A percentile compares a stretch with the other conserved stretches of the same genome.
Evolutionary conservation across 2,113 vertebrate genomes (phyloP).

Genomic region (Rhinichthys klamathensis): DNA sequence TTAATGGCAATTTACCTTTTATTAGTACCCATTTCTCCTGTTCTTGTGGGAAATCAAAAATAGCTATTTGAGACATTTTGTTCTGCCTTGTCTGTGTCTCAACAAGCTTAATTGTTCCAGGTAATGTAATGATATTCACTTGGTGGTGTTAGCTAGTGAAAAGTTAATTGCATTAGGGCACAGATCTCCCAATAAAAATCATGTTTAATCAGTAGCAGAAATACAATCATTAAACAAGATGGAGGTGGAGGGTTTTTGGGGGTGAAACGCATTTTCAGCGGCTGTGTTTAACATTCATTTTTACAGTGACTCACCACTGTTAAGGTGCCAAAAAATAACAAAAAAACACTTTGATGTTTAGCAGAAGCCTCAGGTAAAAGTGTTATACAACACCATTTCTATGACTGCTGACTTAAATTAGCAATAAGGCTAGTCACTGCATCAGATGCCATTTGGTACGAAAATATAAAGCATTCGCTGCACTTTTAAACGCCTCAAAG

Average conservation of each 20-base stretch:
- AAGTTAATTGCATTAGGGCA: constrained; percentile 45
- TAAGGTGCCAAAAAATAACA: constrained; percentile 25
- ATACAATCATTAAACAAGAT: constrained; percentile 39
- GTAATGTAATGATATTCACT: constrained; percentile 42
- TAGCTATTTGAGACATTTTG: constrained; percentile 43
- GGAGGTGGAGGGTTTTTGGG: constrained; percentile 9
- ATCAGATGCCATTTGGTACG: background rate
- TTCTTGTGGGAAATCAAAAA: constrained; percentile 39
- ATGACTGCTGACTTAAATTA: constrained; percentile 38
- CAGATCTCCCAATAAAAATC: constrained; percentile 44
- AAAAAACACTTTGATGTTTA: constrained; percentile 26
- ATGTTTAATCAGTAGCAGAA: constrained; percentile 39
- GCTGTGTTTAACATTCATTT: constrained; percentile 23
- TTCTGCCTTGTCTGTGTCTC: constrained; percentile 38
- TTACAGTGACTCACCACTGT: constrained; percentile 29
- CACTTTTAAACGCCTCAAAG: constrained; percentile 4
- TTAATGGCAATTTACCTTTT: constrained; percentile 39
- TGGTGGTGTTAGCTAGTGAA: constrained; percentile 30
- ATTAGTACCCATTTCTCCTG: constrained; percentile 27
- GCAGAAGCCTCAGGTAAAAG: constrained; percentile 37
- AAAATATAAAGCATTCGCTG: constrained; percentile 15
- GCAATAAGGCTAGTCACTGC: constrained; percentile 2
- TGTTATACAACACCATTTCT: constrained; percentile 37
- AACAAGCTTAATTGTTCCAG: constrained; percentile 42
- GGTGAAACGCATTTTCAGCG: background rate